Base-by-base conservation (phyloP, 2,797 vertebrate genomes). In the Hapalemur alaotrensis region DNA sequence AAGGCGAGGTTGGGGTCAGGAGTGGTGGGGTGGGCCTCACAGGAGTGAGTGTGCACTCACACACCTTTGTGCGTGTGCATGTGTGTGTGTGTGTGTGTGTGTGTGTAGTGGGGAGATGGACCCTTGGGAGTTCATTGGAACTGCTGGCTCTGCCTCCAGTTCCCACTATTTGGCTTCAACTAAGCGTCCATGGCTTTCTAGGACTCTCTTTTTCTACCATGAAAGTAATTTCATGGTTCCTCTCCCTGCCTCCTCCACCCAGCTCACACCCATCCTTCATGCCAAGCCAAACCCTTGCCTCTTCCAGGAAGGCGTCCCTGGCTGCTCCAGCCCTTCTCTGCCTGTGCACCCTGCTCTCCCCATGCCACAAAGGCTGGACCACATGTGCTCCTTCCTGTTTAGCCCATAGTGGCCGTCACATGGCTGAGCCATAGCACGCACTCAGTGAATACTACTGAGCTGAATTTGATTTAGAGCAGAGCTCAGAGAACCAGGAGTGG, bases 401-500 rank as follows among this genome's bases (percentile, higher is more conserved):
- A 88, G 89, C 18, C 38, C 8, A 38, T 4, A 50, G 32, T 50
- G 85, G 79, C 41, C 72, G 86, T 96, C 72, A 32, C 1, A 0
- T 65, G 69, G 54, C 67, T 32, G 17, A 61, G 57, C 86, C 95
- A 86, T 35, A 7, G 89, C 92, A 96, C 79, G 75, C 75, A 1
- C 48, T 38, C 10, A 11, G 69, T n/a, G 61, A 92, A 35, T 20
- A 48, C 30, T 63, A 69, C 43, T 63, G 69, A 41, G 32, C 43
- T 65, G 35, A 89, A 46, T 61, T 83, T 80, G 80, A 93, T 78
- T 87, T 83, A 67, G 59, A 78, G 76, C 67, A 88, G 80, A 96
- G 89, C 72, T 59, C 48, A 82, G 85, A 93, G 84, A 87, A 93
- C 82, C 70, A 65, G 52, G 94, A 96, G 94, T 93, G 91, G 97